These are phyloP conservation scores for Lamprotornis superbus DNA, from an alignment of 2,113 vertebrate genomes.

Conservation along the genomic window DNA sequence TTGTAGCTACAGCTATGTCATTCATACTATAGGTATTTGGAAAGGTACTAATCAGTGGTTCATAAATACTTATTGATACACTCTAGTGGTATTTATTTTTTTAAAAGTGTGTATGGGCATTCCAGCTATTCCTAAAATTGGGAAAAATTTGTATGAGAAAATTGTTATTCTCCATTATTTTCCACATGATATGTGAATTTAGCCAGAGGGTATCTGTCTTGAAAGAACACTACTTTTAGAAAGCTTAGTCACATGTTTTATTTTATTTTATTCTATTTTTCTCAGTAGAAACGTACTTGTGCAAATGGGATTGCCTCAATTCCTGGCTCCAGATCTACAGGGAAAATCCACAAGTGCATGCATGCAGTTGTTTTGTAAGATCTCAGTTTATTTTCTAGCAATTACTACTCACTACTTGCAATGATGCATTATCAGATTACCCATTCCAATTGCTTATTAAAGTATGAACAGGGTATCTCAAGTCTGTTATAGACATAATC, in stretches of 20 bases:
- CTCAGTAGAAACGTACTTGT: background rate
- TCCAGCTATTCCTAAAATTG: background rate
- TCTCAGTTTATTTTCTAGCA: constrained; percentile 37
- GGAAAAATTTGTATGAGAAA: background rate
- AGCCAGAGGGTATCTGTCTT: background rate
- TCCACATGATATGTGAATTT: background rate
- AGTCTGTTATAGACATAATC: background rate
- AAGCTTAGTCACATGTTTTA: background rate
- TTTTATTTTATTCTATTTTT: background rate
- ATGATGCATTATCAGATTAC: background rate
- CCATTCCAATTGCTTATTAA: constrained; percentile 28
- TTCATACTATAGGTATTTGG: background rate
- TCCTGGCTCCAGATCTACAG: background rate
- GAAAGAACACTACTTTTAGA: background rate
- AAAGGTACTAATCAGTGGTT: background rate
- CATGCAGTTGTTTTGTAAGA: background rate
- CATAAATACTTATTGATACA: background rate
- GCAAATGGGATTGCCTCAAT: background rate
- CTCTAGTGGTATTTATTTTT: background rate
- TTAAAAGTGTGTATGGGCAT: background rate
- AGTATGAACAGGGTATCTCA: background rate
- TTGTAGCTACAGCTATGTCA: background rate
- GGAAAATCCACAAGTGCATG: background rate
- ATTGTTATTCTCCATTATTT: background rate
- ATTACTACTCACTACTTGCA: constrained; percentile 9